phyloP scores from a whole-genome alignment of 2,888 invertebrate species.

The Netelia fuscicornis region DNA sequence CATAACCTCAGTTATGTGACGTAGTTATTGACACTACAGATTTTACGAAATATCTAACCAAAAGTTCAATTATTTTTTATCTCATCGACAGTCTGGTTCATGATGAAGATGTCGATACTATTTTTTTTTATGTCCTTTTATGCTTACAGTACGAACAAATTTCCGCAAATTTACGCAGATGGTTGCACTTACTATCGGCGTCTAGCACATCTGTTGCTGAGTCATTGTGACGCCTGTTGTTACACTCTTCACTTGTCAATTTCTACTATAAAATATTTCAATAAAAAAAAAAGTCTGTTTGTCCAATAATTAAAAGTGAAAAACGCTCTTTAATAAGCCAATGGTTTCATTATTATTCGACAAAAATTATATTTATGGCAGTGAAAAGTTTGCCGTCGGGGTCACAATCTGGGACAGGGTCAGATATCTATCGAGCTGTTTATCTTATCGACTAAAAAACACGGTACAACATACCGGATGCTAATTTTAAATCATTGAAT shows the following conservation, averaged over 20 bases:
- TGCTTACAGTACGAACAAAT: not conserved
- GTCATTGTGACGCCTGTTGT: not conserved
- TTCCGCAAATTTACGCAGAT: not conserved
- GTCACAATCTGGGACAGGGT: not conserved
- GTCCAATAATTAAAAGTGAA: not conserved
- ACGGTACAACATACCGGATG: too few relatives aligned
- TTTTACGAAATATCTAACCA: not conserved
- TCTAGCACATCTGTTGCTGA: not conserved
- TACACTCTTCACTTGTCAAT: not conserved
- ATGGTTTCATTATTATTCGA: not conserved
- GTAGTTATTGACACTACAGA: not conserved
- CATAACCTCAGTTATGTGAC: slow-evolving; percentile 4
- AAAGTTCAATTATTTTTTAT: slow-evolving; percentile 1
- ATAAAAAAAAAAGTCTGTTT: not conserved
- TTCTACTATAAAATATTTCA: not conserved
- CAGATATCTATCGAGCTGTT: not conserved
- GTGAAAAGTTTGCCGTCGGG: not conserved
- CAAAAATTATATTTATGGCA: not conserved
- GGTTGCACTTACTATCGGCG: not conserved
- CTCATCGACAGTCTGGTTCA: not conserved
- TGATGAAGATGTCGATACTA: not conserved
- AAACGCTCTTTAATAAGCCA: not conserved
- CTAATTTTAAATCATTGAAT: too few relatives aligned
- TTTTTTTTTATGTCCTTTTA: not conserved
- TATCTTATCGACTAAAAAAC: not conserved